phyloP scores from a whole-genome alignment of 2,113 vertebrate species.

The Prochilodus magdalenae region DNA sequence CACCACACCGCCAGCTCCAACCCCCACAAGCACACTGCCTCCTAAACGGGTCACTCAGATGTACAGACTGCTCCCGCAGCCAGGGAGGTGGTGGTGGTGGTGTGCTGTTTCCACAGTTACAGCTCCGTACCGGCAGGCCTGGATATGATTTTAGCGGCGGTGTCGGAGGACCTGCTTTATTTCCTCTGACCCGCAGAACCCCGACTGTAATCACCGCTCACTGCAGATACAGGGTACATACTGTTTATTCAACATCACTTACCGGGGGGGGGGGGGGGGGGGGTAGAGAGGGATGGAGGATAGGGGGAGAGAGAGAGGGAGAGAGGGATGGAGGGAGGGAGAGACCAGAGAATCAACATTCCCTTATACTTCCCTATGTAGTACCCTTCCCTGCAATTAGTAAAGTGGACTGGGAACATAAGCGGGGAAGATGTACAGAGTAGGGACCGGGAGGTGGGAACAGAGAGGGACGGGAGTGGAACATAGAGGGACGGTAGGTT shows the following conservation, averaged over 20 bases:
- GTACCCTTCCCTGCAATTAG: slow-evolving; percentile 70
- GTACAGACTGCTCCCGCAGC: background rate
- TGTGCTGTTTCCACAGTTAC: slow-evolving; percentile 16
- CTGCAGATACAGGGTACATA: slow-evolving; percentile 72
- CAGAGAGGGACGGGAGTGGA: too few species aligned
- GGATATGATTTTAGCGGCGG: slow-evolving; percentile 79
- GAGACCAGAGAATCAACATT: slow-evolving; percentile 68
- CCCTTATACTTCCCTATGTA: too few species aligned
- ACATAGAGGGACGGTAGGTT: too few species aligned
- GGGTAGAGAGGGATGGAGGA: background rate
- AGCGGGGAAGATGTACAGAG: too few species aligned
- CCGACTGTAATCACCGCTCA: slow-evolving; percentile 74
- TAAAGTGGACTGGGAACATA: too few species aligned
- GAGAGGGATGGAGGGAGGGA: too few species aligned
- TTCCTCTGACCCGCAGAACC: slow-evolving; percentile 83
- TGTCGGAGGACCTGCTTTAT: slow-evolving; percentile 78
- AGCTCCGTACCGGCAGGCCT: slow-evolving; percentile 65
- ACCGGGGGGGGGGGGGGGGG: slow-evolving; percentile 16
- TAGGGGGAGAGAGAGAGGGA: too few species aligned
- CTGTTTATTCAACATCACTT: slow-evolving; percentile 78
- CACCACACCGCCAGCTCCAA: slow-evolving; percentile 4
- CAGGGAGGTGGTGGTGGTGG: background rate
- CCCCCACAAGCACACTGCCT: slow-evolving; percentile 9
- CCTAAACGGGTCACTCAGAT: background rate
- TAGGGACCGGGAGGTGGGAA: too few species aligned